phyloP scores from a whole-genome alignment of 2,888 invertebrate genomes.

The Fissipunctia ypsillon region DNA sequence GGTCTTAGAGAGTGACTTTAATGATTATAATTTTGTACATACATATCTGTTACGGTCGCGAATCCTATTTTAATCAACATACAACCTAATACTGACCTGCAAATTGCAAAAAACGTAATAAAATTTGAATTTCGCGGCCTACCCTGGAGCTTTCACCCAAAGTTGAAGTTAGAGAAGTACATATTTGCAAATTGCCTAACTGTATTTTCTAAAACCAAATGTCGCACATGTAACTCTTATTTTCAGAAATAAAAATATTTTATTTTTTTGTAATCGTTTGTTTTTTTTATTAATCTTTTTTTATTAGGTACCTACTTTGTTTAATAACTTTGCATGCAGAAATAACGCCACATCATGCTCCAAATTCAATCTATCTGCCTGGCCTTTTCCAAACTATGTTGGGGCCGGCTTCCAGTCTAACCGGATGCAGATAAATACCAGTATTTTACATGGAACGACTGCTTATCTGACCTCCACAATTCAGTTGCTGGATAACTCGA shows the following conservation, averaged over 20 bases:
- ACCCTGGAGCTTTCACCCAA: too few species aligned
- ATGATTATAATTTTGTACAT: too few species aligned
- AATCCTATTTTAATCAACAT: too few species aligned
- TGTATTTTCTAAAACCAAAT: background rate
- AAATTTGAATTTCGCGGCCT: too few species aligned
- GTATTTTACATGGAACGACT: background rate
- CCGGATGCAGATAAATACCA: background rate
- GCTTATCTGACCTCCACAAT: background rate
- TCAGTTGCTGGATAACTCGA: background rate
- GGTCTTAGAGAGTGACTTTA: too few species aligned
- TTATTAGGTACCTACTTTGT: background rate
- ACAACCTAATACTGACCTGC: too few species aligned
- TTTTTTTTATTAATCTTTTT: background rate
- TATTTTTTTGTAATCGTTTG: background rate
- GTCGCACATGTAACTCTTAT: background rate
- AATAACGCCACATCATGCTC: background rate
- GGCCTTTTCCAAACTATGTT: background rate
- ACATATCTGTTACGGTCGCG: too few species aligned
- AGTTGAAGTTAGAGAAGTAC: too few species aligned
- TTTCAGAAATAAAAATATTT: slow-evolving; percentile 3
- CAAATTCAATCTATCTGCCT: background rate
- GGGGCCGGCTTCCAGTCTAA: background rate
- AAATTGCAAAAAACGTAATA: too few species aligned
- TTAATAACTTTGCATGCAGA: background rate
- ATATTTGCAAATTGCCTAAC: too few species aligned